A percentile compares a stretch with the other conserved stretches of the same genome.
Evolutionary conservation across 2,797 vertebrate species (phyloP).

Genomic region (Sebastes dallii): DNA sequence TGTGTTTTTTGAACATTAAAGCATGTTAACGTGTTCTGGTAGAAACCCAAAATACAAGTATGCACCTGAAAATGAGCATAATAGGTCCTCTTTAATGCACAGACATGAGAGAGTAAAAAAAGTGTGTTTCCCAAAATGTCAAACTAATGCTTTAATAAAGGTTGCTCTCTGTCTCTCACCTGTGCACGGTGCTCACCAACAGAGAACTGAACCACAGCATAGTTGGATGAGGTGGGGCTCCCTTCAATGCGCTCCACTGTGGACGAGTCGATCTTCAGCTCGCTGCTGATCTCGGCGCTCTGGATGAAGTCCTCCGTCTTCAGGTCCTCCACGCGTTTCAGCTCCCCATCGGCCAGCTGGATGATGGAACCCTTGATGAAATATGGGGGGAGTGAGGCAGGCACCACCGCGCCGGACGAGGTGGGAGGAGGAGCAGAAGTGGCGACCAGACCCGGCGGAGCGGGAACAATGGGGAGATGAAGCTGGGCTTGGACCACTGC

Average conservation of each 20-base stretch:
- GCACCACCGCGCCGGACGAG: conserved; percentile 73
- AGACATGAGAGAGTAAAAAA: background rate
- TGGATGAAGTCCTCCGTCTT: conserved; percentile 99
- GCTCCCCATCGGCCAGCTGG: conserved; percentile 96
- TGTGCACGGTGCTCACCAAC: conserved; percentile 96
- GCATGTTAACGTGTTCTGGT: no score
- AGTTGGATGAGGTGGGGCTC: conserved; percentile 87
- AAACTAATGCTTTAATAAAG: background rate
- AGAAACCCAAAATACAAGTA: no score
- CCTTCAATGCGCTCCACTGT: conserved; percentile 96
- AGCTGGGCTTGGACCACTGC: conserved; percentile 93
- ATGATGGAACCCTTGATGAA: conserved; percentile 99
- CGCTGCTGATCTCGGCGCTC: conserved; percentile 96
- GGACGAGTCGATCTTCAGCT: conserved; percentile 98
- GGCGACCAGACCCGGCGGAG: conserved; percentile 66
- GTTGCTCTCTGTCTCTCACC: conserved; percentile 78
- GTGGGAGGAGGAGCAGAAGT: conserved; percentile 77
- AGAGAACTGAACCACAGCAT: conserved; percentile 94
- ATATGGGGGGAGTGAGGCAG: conserved; percentile 92
- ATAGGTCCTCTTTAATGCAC: background rate
- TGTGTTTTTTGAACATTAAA: no score
- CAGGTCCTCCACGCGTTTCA: conserved; percentile 97
- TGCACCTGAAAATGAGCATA: no score
- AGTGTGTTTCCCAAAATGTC: background rate
- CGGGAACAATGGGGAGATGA: conserved; percentile 89